Evolutionary conservation across 2,797 vertebrate species (phyloP), one percentile per base, ranked within the genome.

Genomic region (Xenopus petersii): DNA sequence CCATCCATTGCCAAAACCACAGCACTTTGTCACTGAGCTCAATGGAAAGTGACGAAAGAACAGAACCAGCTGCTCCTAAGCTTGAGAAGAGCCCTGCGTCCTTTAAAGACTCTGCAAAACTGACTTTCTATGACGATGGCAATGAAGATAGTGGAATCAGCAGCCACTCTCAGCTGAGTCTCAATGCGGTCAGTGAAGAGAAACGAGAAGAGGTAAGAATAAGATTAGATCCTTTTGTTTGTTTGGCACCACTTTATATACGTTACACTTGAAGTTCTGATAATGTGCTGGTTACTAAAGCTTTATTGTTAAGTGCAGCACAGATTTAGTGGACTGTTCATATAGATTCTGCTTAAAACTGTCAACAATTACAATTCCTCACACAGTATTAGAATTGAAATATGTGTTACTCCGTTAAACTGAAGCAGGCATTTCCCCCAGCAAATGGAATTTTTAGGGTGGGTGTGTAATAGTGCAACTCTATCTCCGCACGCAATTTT

Each of bases 201-300:
- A 88, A 82, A 81, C 84, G 84, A n/a, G 90, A 88, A 46, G 89
- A 92, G 91, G 92, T 93, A 91, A 91, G 89, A 17, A 60, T 24
- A 26, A 15, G 2, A 13, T 17, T 5, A 58, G 5, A 55, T 48
- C 47, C 21, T 48, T 48, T 7, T 48, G 47, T 48, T 48, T 21
- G 21, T 21, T 30, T 30, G 26, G 2, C 26, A 30, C 4, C 26
- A 30, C 26, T 30, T 30, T 30, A 30, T 30, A 30, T 30, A 30
- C 1, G 26, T 30, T 30, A 30, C 26, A 30, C 26, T 30, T 30
- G 26, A 30, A 30, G 26, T 4, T 30, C 26, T 30, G 26, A 30
- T 2, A 30, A 30, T 30, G 26, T 30, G 26, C 26, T 30, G 26
- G 26, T 30, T 30, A 2, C 26, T 30, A 30, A 30, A 30, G 26